Evolutionary conservation across 2,888 invertebrate species (phyloP).

Genomic region (Mimumesa dahlbomi): DNA sequence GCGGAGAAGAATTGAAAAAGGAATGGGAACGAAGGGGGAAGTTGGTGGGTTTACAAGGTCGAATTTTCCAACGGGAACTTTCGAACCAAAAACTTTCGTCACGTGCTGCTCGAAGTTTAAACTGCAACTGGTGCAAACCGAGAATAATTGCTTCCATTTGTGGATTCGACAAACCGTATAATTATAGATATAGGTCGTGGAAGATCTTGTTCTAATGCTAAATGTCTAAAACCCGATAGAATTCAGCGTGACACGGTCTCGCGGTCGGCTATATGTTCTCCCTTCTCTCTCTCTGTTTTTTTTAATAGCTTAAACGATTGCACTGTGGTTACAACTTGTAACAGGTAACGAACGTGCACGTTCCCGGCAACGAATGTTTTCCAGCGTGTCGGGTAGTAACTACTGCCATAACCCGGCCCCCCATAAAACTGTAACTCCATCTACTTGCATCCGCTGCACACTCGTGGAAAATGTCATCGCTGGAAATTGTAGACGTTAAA

Average conservation of each 20-base stretch:
- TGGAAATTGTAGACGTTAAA: slow-evolving; percentile 56
- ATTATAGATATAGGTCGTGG: slow-evolving; percentile 46
- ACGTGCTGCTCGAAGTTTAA: not conserved
- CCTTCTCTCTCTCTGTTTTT: not conserved
- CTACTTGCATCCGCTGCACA: slow-evolving; percentile 44
- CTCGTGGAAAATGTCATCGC: slow-evolving; percentile 50
- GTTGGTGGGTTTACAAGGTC: slow-evolving; percentile 31
- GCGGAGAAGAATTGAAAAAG: too few relatives aligned
- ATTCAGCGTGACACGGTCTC: slow-evolving; percentile 6
- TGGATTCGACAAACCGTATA: slow-evolving; percentile 30
- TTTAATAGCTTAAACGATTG: slow-evolving; percentile 44
- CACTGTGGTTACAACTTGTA: slow-evolving; percentile 24
- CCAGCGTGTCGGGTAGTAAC: slow-evolving; percentile 46
- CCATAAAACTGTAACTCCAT: slow-evolving; percentile 58
- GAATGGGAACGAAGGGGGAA: too few relatives aligned
- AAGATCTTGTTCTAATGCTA: slow-evolving; percentile 11
- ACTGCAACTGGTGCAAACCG: slow-evolving; percentile 43
- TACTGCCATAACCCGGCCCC: slow-evolving; percentile 49
- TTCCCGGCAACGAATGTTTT: slow-evolving; percentile 33
- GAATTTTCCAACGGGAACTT: slow-evolving; percentile 51
- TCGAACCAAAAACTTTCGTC: too few relatives aligned
- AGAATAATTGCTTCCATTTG: slow-evolving; percentile 60
- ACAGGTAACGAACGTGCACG: slow-evolving; percentile 37
- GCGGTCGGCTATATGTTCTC: too few relatives aligned
- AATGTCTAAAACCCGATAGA: not conserved